Evolutionary conservation across 2,797 vertebrate genomes (phyloP).

Genomic region (Sus cebifrons): DNA sequence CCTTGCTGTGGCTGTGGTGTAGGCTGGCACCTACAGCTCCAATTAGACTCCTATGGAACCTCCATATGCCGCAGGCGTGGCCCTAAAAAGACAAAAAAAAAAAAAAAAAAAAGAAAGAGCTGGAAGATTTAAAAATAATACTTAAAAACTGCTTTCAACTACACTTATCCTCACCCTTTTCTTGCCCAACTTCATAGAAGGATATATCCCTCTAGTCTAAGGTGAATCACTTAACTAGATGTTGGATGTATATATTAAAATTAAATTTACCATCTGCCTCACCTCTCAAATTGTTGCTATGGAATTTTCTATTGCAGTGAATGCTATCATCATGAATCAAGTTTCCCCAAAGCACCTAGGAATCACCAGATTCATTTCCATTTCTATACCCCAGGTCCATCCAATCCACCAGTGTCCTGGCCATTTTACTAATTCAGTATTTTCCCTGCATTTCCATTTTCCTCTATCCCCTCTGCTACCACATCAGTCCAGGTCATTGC

Average conservation of each 20-base stretch:
- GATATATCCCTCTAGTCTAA: background rate
- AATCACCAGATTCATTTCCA: background rate
- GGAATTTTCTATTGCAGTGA: background rate
- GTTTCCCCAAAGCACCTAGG: background rate
- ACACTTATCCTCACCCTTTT: background rate
- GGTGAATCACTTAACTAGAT: background rate
- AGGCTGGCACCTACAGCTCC: no score
- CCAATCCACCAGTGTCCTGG: background rate
- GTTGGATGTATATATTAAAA: conserved; percentile 21
- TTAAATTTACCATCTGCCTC: background rate
- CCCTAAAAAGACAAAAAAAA: no score
- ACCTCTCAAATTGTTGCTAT: background rate
- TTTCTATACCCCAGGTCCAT: background rate
- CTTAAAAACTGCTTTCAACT: conserved; percentile 19
- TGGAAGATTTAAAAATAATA: conserved; percentile 51
- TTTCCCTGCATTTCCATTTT: background rate
- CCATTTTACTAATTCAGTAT: background rate
- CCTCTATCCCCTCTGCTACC: background rate
- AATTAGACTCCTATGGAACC: no score
- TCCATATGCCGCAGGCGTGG: no score
- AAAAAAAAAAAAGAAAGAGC: background rate
- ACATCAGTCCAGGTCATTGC: background rate
- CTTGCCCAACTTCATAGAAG: background rate
- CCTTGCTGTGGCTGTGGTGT: no score
- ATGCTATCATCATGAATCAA: background rate